These are phyloP conservation scores for Prorops nasuta DNA, from an alignment of 1,140 invertebrate species.

Conservation along the genomic window DNA sequence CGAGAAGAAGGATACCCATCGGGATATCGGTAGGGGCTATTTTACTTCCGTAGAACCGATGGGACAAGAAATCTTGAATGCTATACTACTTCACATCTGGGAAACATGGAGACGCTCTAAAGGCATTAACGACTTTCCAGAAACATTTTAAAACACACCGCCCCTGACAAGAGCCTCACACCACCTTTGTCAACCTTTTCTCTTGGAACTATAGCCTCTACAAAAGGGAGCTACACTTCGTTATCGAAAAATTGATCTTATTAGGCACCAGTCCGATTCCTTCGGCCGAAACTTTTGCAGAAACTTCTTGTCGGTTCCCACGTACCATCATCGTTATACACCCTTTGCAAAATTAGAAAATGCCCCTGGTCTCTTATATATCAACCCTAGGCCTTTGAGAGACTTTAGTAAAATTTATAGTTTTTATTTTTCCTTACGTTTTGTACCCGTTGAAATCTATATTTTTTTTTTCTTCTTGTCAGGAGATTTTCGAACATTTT, in stretches of 20 bases:
- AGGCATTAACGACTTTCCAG: slow-evolving; percentile 36
- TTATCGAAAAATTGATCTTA: slow-evolving; percentile 54
- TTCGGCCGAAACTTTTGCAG: slow-evolving; percentile 19
- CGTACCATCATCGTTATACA: slow-evolving; percentile 3
- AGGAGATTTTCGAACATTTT: neutral
- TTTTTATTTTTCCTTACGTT: neutral
- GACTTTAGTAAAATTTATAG: neutral
- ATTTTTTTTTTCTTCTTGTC: neutral
- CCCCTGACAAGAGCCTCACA: slow-evolving; percentile 9
- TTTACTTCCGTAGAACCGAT: slow-evolving; percentile 2
- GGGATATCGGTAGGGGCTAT: too few relatives aligned
- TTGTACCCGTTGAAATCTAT: neutral
- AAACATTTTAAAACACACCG: slow-evolving; percentile 30
- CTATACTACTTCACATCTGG: slow-evolving; percentile 16
- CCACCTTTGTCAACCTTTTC: slow-evolving; percentile 6
- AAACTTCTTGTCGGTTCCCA: slow-evolving; percentile 23
- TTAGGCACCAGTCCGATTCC: slow-evolving; percentile 25
- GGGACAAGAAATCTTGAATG: slow-evolving; percentile 23
- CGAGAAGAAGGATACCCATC: too few relatives aligned
- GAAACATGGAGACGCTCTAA: slow-evolving; percentile 29
- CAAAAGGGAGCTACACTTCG: slow-evolving; percentile 33
- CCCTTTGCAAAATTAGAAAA: neutral
- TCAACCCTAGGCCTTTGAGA: neutral
- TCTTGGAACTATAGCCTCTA: slow-evolving; percentile 1
- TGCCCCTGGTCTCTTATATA: neutral